Evolutionary conservation across 2,797 vertebrate genomes (phyloP).

Genomic region (Staurois parvus): DNA sequence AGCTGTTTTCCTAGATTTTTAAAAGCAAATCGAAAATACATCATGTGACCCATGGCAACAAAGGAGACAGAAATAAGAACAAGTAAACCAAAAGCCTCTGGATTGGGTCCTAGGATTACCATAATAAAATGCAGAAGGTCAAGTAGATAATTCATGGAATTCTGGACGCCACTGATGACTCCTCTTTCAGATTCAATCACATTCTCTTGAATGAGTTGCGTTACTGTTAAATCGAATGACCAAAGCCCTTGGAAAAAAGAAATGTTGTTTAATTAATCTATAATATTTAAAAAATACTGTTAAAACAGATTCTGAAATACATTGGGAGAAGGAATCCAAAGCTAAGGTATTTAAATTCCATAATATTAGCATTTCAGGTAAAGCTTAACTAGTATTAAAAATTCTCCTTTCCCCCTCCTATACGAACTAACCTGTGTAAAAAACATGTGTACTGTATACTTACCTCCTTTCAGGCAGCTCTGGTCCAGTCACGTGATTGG

Average conservation of each 20-base stretch:
- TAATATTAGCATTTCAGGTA: too few relatives aligned
- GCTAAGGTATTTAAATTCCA: too few relatives aligned
- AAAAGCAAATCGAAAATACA: slow-evolving; percentile 96
- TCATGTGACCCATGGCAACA: slow-evolving; percentile 93
- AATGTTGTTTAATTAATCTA: not conserved
- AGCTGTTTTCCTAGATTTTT: slow-evolving; percentile 87
- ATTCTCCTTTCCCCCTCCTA: too few relatives aligned
- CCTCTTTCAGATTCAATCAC: slow-evolving; percentile 95
- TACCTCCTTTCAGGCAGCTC: too few relatives aligned
- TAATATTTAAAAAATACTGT: not conserved
- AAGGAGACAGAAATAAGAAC: slow-evolving; percentile 97
- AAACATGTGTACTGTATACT: too few relatives aligned
- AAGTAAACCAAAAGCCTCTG: slow-evolving; percentile 93
- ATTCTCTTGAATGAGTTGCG: slow-evolving; percentile 97
- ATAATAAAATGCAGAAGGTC: slow-evolving; percentile 99
- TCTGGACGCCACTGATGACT: slow-evolving; percentile 96
- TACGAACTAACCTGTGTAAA: too few relatives aligned
- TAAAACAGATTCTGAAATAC: too few relatives aligned
- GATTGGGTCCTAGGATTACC: slow-evolving; percentile 97
- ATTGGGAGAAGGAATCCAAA: too few relatives aligned
- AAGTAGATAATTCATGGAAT: slow-evolving; percentile 99
- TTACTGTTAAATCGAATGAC: slow-evolving; percentile 98
- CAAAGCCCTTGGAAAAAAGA: slow-evolving; percentile 85
- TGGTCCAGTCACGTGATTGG: too few relatives aligned
- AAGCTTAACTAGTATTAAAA: too few relatives aligned